Conservation (phyloP, 1,140 invertebrate species). For the Neodiprion lecontei region DNA sequence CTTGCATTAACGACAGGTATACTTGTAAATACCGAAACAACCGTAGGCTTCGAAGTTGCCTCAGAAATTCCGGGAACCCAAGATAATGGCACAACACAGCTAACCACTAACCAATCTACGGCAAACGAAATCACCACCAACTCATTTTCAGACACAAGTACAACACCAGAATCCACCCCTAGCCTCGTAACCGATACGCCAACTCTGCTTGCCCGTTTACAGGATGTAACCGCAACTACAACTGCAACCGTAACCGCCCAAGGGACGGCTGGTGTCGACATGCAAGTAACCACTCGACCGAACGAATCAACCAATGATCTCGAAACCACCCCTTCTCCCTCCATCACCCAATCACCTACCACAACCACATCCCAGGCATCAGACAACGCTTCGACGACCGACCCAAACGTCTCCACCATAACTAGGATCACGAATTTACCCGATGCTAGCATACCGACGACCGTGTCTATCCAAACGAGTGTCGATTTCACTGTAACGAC, state of each 20-base stretch:
- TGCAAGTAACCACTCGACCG: constrained; percentile 35
- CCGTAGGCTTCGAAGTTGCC: neutral
- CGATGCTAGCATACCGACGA: constrained; percentile 49
- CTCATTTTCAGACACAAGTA: neutral
- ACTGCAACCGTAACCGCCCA: constrained; percentile 49
- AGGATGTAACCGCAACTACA: constrained; percentile 47
- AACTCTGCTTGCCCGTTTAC: constrained; percentile 58
- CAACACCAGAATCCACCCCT: constrained; percentile 28
- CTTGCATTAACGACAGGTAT: constrained; percentile 14
- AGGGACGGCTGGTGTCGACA: constrained; percentile 53
- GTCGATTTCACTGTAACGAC: constrained; percentile 19
- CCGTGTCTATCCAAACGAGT: constrained; percentile 57
- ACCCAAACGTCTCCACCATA: constrained; percentile 13
- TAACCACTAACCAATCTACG: constrained; percentile 1
- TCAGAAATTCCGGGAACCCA: neutral
- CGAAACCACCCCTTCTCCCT: constrained; percentile 20
- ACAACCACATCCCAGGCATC: constrained; percentile 19
- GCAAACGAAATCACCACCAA: neutral
- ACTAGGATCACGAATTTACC: constrained; percentile 52
- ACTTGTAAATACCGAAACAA: constrained; percentile 28
- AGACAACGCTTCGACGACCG: constrained; percentile 9
- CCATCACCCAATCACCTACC: constrained; percentile 21
- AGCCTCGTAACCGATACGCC: constrained; percentile 38
- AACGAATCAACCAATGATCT: constrained; percentile 21
- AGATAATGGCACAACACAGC: neutral